phyloP scores from a whole-genome alignment of 2,113 vertebrate genomes.

The Corythornis cristatus region DNA sequence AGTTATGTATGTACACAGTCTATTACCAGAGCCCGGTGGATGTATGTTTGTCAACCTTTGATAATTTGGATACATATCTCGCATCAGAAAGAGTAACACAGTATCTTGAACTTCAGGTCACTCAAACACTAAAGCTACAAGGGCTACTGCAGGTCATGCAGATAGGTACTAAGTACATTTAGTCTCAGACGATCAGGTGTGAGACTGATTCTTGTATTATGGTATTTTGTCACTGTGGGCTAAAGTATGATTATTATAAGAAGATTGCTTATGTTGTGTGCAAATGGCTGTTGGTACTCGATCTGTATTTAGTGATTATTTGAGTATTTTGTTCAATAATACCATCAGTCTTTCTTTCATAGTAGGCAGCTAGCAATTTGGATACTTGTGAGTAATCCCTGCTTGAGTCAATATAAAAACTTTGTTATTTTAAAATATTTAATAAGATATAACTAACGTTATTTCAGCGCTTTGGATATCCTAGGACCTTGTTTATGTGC shows the following conservation, averaged over 20 bases:
- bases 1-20: neutral
- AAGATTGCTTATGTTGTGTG: neutral
- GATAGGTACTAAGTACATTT: too few relatives aligned
- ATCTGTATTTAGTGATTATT: neutral
- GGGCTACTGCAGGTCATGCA: neutral
- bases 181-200: neutral
- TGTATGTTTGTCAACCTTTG: neutral
- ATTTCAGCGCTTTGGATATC: neutral
- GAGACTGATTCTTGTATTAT: neutral
- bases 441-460: neutral
- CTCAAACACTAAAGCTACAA: too few relatives aligned
- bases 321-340: neutral
- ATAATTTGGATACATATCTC: neutral
- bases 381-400: neutral
- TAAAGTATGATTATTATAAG: neutral
- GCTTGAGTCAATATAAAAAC: neutral
- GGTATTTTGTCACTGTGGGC: neutral
- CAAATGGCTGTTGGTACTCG: neutral
- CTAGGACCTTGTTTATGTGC: neutral
- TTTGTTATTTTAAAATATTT: neutral
- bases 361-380: neutral
- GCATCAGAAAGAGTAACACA: neutral
- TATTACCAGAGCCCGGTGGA: fast-evolving
- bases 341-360: neutral
- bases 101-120: neutral